These are phyloP conservation scores for Picus viridis DNA, from an alignment of 2,797 vertebrate genomes.

Conservation along the genomic window DNA sequence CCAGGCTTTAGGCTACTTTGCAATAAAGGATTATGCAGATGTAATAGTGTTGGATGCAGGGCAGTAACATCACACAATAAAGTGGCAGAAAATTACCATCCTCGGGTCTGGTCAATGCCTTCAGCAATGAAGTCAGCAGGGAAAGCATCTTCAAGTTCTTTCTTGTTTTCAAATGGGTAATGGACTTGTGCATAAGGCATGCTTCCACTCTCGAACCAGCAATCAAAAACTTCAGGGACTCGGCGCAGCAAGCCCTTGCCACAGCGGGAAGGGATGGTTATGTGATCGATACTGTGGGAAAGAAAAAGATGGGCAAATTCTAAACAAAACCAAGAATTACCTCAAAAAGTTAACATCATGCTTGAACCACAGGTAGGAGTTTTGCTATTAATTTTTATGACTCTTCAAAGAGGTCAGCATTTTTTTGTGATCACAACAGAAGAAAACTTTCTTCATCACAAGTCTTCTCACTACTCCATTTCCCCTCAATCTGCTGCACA, in stretches of 20 bases:
- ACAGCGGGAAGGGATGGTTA: conserved; percentile 87
- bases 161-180: conserved; percentile 93
- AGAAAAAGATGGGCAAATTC: background rate
- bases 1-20: background rate
- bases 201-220: conserved; percentile 99
- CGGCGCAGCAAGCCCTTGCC: conserved; percentile 88
- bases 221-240: conserved; percentile 94
- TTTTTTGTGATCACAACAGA: background rate
- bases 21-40: background rate
- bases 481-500: background rate
- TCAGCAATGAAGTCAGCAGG: conserved; percentile 98
- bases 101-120: conserved; percentile 98
- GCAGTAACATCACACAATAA: accelerated
- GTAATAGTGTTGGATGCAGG: too few relatives aligned
- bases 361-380: accelerated
- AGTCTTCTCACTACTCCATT: background rate
- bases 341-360: accelerated
- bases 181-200: conserved; percentile 98
- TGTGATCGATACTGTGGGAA: conserved; percentile 83
- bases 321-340: background rate
- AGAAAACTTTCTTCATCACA: background rate
- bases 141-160: conserved; percentile 92
- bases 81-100: conserved; percentile 83
- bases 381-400: background rate
- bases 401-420: background rate